These are phyloP conservation scores for Engraulis encrasicolus DNA, from an alignment of 2,113 vertebrate genomes.

Conservation along the genomic window DNA sequence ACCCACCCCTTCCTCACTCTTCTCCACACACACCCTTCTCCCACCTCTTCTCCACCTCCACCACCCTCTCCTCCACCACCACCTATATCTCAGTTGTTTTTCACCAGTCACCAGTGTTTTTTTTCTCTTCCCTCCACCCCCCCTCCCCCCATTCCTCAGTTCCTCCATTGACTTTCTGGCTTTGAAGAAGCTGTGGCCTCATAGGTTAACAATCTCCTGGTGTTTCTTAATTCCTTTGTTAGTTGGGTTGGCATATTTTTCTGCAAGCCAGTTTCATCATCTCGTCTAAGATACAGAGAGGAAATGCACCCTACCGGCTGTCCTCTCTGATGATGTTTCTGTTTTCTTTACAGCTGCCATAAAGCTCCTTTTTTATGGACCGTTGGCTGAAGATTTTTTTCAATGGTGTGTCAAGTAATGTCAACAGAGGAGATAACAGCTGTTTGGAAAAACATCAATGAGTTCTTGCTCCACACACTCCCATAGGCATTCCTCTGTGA, in stretches of 20 bases:
- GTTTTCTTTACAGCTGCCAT: neutral
- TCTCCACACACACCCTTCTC: neutral
- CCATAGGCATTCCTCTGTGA: neutral
- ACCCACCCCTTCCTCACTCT: neutral
- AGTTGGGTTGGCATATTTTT: too few species aligned
- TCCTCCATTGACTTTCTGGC: neutral
- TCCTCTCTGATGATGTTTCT: neutral
- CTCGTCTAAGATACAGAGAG: neutral
- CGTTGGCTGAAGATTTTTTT: neutral
- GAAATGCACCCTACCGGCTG: neutral
- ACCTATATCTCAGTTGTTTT: neutral
- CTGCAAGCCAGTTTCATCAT: neutral
- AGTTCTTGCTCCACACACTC: neutral
- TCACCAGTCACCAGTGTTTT: neutral
- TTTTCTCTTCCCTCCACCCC: neutral
- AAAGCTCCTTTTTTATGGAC: neutral
- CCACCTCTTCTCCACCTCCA: neutral
- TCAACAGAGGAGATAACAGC: constrained; percentile 7
- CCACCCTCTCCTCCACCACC: neutral
- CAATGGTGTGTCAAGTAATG: neutral
- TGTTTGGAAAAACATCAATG: neutral
- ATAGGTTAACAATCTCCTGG: constrained; percentile 6
- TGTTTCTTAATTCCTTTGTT: neutral
- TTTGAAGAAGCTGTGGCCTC: neutral
- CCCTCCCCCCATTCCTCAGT: neutral